phyloP scores from a whole-genome alignment of 2,113 vertebrate genomes.

The Castor canadensis region DNA sequence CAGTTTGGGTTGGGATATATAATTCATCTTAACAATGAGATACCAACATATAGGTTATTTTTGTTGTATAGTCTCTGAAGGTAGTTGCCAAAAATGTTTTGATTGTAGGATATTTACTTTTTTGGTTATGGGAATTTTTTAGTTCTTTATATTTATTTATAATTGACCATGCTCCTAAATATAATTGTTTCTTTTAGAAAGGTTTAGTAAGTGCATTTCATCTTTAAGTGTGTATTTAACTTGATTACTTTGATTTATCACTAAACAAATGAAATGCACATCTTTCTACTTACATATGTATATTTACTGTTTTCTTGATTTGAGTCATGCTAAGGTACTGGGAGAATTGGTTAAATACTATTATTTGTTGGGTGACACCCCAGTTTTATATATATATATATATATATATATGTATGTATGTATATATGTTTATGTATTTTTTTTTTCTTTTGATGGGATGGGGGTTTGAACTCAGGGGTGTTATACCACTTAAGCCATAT shows the following conservation, averaged over 20 bases:
- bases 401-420: too few species aligned
- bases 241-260: slow-evolving; percentile 50
- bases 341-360: not conserved
- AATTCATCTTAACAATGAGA: slow-evolving; percentile 29
- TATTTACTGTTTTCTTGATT: slow-evolving; percentile 22
- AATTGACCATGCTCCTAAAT: slow-evolving; percentile 17
- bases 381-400: too few species aligned
- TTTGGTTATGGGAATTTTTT: not conserved
- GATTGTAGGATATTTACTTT: not conserved
- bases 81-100: not conserved
- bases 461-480: too few species aligned
- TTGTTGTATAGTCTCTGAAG: not conserved
- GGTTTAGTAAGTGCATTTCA: slow-evolving; percentile 46
- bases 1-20: slow-evolving; percentile 23
- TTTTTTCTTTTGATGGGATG: too few species aligned
- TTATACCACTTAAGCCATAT: too few species aligned
- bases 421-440: too few species aligned
- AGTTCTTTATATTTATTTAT: not conserved
- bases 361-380: slow-evolving; percentile 26
- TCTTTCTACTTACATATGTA: not conserved
- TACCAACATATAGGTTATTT: slow-evolving; percentile 26
- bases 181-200: slow-evolving; percentile 44
- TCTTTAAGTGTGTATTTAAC: not conserved
- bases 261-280: slow-evolving; percentile 39
- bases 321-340: not conserved